Evolutionary conservation across 1,140 invertebrate genomes (phyloP).

Genomic region (Drosophila serrata): DNA sequence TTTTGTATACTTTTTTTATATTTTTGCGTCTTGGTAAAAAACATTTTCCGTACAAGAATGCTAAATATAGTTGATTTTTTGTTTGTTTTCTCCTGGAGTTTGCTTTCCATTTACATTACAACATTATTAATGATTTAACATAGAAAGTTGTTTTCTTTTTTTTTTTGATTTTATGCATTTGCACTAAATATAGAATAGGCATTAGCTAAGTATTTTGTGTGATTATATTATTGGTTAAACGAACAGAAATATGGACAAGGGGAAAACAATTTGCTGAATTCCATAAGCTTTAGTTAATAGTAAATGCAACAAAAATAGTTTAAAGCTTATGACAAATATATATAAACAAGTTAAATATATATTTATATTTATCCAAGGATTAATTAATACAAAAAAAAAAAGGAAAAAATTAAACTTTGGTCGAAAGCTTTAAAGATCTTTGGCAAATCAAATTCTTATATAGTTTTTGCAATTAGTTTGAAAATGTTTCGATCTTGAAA

Average conservation of each 20-base stretch:
- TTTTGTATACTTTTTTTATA: slow-evolving; percentile 44
- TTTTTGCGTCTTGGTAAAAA: slow-evolving; percentile 56
- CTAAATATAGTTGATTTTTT: slow-evolving; percentile 57
- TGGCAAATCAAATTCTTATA: slow-evolving; percentile 46
- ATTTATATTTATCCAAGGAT: slow-evolving; percentile 42
- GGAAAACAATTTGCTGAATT: slow-evolving; percentile 52
- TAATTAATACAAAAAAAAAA: slow-evolving; percentile 21
- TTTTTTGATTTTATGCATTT: slow-evolving; percentile 76
- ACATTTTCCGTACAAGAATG: slow-evolving; percentile 70
- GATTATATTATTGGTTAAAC: slow-evolving; percentile 59
- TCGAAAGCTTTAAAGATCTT: slow-evolving; percentile 51
- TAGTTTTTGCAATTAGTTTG: slow-evolving; percentile 21
- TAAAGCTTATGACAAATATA: slow-evolving; percentile 52
- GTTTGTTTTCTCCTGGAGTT: slow-evolving; percentile 23
- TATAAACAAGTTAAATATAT: slow-evolving; percentile 31
- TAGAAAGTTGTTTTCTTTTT: slow-evolving; percentile 45
- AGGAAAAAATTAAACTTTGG: slow-evolving; percentile 29
- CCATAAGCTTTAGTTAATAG: slow-evolving; percentile 48
- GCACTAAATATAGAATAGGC: slow-evolving; percentile 72
- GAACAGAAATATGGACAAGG: slow-evolving; percentile 57
- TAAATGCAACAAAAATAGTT: slow-evolving; percentile 70
- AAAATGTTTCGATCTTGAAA: slow-evolving; percentile 48
- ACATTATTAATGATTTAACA: slow-evolving; percentile 67
- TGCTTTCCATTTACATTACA: slow-evolving; percentile 58
- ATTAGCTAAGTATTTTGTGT: slow-evolving; percentile 78